Evolutionary conservation across 2,113 vertebrate species (phyloP), one percentile per base, ranked within the genome.

Genomic region (Opisthocomus hoazin): DNA sequence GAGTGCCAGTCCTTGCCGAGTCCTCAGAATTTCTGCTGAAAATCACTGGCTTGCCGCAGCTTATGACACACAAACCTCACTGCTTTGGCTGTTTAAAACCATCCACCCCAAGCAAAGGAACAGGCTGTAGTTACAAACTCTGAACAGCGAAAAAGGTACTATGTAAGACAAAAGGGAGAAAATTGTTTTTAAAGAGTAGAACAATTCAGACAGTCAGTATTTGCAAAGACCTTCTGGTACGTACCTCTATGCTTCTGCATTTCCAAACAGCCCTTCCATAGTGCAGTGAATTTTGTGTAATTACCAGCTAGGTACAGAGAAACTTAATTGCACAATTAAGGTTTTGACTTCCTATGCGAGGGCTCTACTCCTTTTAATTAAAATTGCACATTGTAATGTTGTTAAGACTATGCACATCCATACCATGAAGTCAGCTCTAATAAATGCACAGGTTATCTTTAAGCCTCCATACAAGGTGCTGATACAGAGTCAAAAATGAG

Each of bases 271-370:
- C 16, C 43, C 51, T 91, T 51, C 69, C 51, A 51, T 23, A 26
- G 8, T 21, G 4, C 32, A 81, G 18, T 36, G 30, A 71, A 29
- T 68, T 89, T 43, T 60, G 19, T 76, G 12, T 64, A 78, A 87
- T 82, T 91, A 64, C 65, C 41, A 43, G 37, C 43, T 50, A 61
- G 29, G 58, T 75, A 78, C 65, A 8, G 6, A 56, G 84, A 95
- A 87, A 78, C n/a, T 68, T 89, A 82, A 85, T 82, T 79, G 45
- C 15, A 45, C 37, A 70, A 65, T 15, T 54, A 85, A 39, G 57
- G 15, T 75, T 91, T 84, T 85, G 22, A 94, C 54, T 95, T 93
- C 70, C 50, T 90, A 73, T 90, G 61, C 81, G 90, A 96, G 30
- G 34, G 53, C 34, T 93, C 46, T 76, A 50, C 22, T 43, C 36